Evolutionary conservation across 2,113 vertebrate species (phyloP), one percentile per base, ranked within the genome.

Genomic region (Megalops atlanticus): DNA sequence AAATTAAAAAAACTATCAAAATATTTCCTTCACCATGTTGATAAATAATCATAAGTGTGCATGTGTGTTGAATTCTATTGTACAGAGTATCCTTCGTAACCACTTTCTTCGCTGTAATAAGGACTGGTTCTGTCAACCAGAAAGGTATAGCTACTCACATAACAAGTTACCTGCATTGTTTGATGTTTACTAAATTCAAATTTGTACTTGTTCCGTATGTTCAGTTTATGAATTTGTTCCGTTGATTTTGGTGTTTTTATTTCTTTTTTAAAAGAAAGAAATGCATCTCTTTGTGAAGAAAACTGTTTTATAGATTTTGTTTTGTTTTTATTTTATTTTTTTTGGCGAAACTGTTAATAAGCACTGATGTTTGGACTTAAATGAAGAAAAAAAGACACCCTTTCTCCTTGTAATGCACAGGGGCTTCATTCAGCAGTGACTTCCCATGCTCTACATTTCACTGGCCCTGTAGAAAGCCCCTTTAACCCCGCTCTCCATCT

Each of bases 1-100:
- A 94, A 92, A 93, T 92, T 40, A 72, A 83, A 74, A 91, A 90
- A 89, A 93, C 94, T 82, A 73, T 86, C 83, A 79, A 92, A n/a
- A 90, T 88, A 92, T 95, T 95, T 94, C 92, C 92, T 93, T 95
- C 94, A 95, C 94, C 93, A 91, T 94, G 93, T 95, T 95, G 91
- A 95, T 95, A 95, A 94, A 94, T 93, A 93, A 94, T 93, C 94
- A 94, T 93, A 93, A 89, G 92, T 76, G 93, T 96, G 94, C 94
- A 94, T 94, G 94, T 93, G 92, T 94, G 93, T 91, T 93, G 93
- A 92, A 94, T 93, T 94, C 91, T 88, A 93, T 95, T 96, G 94
- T 95, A 95, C 94, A 95, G 94, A 94, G 89, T 95, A 93, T 91
- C 91, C 93, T 92, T 93, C 94, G 92, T 92, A 92, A 95, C 90